Evolutionary conservation across 2,797 vertebrate species (phyloP).

Genomic region (Pterois miles): DNA sequence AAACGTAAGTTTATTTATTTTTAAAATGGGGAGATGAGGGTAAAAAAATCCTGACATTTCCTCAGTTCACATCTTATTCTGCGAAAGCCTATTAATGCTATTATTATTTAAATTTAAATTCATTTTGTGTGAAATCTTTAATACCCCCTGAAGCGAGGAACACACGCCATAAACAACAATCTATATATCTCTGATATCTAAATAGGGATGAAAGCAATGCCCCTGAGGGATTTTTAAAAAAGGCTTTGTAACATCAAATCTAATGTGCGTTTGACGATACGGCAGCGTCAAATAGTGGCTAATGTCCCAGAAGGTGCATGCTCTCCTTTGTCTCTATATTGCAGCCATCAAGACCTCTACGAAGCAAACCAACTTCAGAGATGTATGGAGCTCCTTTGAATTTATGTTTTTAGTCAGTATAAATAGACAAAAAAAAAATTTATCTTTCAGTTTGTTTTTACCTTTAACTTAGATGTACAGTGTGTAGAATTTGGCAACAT

Average conservation of each 20-base stretch:
- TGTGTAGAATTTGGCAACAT: too few species aligned
- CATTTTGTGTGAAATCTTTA: neutral
- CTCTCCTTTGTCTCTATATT: neutral
- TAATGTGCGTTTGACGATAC: neutral
- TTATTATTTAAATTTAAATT: neutral
- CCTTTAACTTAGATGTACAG: neutral
- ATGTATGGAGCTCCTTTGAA: neutral
- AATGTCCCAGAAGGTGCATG: neutral
- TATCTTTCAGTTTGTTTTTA: neutral
- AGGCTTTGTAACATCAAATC: neutral
- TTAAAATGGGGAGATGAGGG: too few species aligned
- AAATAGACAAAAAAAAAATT: neutral
- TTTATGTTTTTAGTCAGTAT: neutral
- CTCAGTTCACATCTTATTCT: neutral
- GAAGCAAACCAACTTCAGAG: neutral
- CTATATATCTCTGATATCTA: neutral
- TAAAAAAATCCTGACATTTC: neutral
- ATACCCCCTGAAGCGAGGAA: neutral
- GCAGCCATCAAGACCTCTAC: neutral
- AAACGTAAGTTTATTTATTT: too few species aligned
- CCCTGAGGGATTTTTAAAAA: neutral
- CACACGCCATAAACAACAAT: neutral
- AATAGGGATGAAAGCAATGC: neutral
- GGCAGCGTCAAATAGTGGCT: neutral
- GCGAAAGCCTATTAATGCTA: neutral